Percentiles rank a stretch among this genome's conserved stretches.
Evolutionary conservation across 2,888 invertebrate species (phyloP).

Genomic region (Cyclophora albipunctata): DNA sequence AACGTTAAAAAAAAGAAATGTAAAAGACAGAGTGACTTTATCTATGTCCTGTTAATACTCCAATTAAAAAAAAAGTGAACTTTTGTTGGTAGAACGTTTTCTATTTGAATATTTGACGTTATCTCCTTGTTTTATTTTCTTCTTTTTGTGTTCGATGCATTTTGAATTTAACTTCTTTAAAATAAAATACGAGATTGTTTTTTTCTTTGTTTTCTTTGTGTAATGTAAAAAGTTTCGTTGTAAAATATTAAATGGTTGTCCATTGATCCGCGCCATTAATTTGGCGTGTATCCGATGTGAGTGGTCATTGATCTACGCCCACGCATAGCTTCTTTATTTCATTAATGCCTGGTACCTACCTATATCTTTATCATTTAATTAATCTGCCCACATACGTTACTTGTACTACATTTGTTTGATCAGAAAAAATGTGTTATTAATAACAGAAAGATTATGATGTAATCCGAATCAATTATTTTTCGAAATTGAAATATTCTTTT

Average conservation of each 20-base stretch:
- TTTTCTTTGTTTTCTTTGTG: slow-evolving; percentile 22
- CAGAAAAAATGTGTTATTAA: too few species aligned
- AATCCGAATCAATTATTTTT: too few species aligned
- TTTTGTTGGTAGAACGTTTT: slow-evolving; percentile 32
- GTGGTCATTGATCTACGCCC: slow-evolving; percentile 40
- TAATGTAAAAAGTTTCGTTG: slow-evolving; percentile 18
- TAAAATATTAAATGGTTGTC: not conserved
- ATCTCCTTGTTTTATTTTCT: slow-evolving; percentile 28
- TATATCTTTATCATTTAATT: slow-evolving; percentile 28
- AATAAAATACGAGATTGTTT: slow-evolving; percentile 17
- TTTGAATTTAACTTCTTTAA: too few species aligned
- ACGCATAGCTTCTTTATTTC: slow-evolving; percentile 31
- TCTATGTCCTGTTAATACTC: slow-evolving; percentile 68
- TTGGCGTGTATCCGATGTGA: slow-evolving; percentile 32
- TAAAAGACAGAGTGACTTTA: slow-evolving; percentile 55
- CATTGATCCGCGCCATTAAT: slow-evolving; percentile 35
- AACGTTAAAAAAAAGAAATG: slow-evolving; percentile 48
- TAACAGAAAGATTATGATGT: too few species aligned
- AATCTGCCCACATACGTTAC: slow-evolving; percentile 16
- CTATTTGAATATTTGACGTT: slow-evolving; percentile 34
- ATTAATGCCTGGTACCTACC: slow-evolving; percentile 27
- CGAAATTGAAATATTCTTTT: too few species aligned
- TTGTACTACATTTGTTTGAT: not conserved
- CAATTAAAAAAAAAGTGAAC: slow-evolving; percentile 66
- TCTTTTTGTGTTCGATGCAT: slow-evolving; percentile 26